phyloP scores from a whole-genome alignment of 2,797 vertebrate genomes.

The Coendou prehensilis region DNA sequence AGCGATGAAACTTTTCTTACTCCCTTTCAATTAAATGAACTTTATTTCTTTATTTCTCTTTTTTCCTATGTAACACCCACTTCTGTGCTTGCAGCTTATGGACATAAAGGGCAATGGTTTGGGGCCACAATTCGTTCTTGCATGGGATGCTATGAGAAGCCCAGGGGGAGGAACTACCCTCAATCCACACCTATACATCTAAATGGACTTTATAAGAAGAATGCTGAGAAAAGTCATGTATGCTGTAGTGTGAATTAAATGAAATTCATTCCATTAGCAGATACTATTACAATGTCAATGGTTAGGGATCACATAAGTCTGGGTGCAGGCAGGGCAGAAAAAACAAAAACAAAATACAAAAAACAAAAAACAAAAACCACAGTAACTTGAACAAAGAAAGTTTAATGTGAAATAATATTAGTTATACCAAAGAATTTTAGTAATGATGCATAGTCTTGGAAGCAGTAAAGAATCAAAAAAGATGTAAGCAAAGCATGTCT shows the following conservation, averaged over 20 bases:
- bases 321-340: not conserved
- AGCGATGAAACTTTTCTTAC: not conserved
- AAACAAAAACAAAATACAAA: not conserved
- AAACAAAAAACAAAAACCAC: not conserved
- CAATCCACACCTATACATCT: not conserved
- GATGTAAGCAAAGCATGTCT: not conserved
- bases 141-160: not conserved
- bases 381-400: not conserved
- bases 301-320: not conserved
- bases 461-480: not conserved
- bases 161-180: not conserved
- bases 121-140: not conserved
- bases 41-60: not conserved
- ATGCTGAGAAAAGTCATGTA: not conserved
- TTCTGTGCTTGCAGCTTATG: not conserved
- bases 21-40: not conserved
- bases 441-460: not conserved
- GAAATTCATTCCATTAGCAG: not conserved
- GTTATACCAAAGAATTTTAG: not conserved
- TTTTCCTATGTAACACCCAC: not conserved
- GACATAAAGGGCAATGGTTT: not conserved
- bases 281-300: not conserved
- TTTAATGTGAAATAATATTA: constrained; percentile 18
- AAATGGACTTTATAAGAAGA: not conserved
- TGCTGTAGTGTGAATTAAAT: not conserved